A percentile compares a stretch with the other conserved stretches of the same genome.
phyloP scores from a whole-genome alignment of 2,797 vertebrate species.

The Halcyon chelicuti region DNA sequence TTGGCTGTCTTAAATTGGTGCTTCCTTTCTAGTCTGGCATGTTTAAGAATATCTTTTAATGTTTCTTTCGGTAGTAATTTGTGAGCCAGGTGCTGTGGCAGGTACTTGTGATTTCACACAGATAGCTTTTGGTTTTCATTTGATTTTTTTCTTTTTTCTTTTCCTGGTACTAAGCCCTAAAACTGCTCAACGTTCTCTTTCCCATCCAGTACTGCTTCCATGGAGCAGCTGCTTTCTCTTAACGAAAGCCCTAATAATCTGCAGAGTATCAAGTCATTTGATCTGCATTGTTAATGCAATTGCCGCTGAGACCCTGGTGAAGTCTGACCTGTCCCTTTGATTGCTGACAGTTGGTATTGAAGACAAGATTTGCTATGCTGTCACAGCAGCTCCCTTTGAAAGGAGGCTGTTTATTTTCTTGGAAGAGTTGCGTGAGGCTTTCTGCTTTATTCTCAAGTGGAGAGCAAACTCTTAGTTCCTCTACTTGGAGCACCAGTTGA shows the following conservation, averaged over 20 bases:
- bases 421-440: not conserved
- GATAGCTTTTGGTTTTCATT: not conserved
- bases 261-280: not conserved
- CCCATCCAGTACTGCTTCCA: not conserved
- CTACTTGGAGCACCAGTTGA: not conserved
- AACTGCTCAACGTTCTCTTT: not conserved
- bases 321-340: not conserved
- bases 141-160: not conserved
- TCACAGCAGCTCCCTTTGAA: not conserved
- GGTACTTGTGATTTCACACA: not conserved
- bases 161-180: not conserved
- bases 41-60: not conserved
- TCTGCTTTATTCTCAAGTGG: not conserved
- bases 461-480: not conserved
- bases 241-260: not conserved
- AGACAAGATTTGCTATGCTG: accelerated
- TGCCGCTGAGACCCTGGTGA: not conserved
- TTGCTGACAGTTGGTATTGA: accelerated
- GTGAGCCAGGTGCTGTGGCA: not conserved
- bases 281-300: not conserved
- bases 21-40: not conserved
- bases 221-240: not conserved
- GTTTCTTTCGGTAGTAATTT: not conserved
- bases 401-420: not conserved
- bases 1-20: not conserved